Conservation (phyloP, 2,888 invertebrate species). For the Melieria crassipennis region DNA sequence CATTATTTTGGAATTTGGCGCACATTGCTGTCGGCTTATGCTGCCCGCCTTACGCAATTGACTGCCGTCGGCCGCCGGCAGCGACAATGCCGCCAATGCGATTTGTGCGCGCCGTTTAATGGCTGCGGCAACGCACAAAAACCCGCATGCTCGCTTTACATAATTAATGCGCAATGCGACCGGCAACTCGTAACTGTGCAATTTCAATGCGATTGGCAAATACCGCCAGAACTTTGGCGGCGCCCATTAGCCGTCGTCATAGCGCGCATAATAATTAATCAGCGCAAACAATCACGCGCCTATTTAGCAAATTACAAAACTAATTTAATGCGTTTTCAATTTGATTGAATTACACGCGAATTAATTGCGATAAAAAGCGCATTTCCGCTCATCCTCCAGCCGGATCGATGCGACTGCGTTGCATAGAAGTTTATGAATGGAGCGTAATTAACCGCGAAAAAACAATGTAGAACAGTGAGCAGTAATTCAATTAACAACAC, state of each 20-base stretch:
- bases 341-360: conserved; percentile 27
- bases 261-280: conserved; percentile 20
- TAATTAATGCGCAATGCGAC: not conserved
- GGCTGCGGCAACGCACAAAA: conserved; percentile 1
- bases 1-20: conserved; percentile 32
- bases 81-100: conserved; percentile 1
- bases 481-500: no score
- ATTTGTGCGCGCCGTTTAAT: not conserved
- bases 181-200: conserved; percentile 11
- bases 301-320: conserved; percentile 27
- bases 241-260: not conserved
- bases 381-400: not conserved
- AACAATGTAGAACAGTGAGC: no score
- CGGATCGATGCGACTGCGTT: no score
- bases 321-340: conserved; percentile 25
- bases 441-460: no score
- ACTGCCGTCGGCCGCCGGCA: not conserved
- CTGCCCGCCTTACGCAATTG: conserved; percentile 18
- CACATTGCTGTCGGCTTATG: conserved; percentile 8
- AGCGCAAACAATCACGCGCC: conserved; percentile 17
- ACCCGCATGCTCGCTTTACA: not conserved
- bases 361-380: conserved; percentile 7
- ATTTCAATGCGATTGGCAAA: not conserved
- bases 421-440: no score
- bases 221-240: no score